Percentiles rank a stretch among this genome's conserved stretches.
Evolutionary conservation across 2,797 vertebrate genomes (phyloP).

Genomic region (Pseudochaenichthys georgianus): DNA sequence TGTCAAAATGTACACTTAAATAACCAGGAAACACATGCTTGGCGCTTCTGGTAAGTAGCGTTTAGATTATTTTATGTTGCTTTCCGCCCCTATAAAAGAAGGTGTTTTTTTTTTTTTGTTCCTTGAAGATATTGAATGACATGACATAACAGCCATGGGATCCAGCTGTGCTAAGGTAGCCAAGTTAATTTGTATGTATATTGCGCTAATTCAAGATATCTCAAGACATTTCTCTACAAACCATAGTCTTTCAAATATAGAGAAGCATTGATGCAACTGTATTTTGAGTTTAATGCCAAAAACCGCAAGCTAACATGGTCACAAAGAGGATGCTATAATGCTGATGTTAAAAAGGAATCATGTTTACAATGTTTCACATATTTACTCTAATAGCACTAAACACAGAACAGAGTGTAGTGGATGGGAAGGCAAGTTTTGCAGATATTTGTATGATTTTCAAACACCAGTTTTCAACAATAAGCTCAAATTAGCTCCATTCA

Average conservation of each 20-base stretch:
- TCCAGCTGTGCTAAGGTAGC: no score
- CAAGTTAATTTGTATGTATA: no score
- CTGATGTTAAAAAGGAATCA: background rate
- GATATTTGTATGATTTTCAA: no score
- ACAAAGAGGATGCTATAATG: background rate
- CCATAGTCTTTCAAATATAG: no score
- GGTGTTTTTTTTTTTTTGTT: background rate
- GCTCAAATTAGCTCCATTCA: no score
- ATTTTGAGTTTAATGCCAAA: background rate
- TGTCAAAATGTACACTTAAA: no score
- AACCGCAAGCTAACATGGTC: background rate
- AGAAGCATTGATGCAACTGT: background rate
- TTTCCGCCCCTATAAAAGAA: background rate
- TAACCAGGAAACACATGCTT: background rate
- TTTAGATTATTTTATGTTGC: background rate
- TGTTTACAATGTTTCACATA: background rate
- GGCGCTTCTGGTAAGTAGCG: background rate
- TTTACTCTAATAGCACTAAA: background rate
- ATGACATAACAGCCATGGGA: no score
- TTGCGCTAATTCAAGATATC: no score
- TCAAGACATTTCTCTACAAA: no score
- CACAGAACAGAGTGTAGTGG: background rate
- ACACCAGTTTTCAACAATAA: no score
- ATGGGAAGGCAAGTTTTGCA: background rate
- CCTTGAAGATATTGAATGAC: background rate